Base-by-base conservation (phyloP, 2,797 vertebrate genomes). In the Poecilia picta region DNA sequence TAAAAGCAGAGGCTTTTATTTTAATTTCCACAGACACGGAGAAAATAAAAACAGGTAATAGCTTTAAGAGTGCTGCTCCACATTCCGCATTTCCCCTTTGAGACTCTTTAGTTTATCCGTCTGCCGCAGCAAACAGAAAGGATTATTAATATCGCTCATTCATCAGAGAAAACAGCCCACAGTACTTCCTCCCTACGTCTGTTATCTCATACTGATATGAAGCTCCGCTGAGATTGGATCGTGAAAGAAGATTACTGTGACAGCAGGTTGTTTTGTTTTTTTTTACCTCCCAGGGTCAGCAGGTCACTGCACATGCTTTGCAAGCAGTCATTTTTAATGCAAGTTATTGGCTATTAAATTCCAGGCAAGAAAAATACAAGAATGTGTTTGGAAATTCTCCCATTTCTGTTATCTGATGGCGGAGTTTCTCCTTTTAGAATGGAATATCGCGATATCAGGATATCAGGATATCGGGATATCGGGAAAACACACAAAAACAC, bases 171-270 rank as follows among this genome's bases (percentile, higher is more conserved):
- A 86, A 87, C 0, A 78, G 64, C 76, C 75, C 18, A 66, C 75
- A 81, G 77, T 59, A 49, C 57, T 76, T 84, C 82, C 83, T 75
- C 43, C 39, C 79, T 79, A 81, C 88, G 89, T 87, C 88, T 78
- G 77, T 85, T 88, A 83, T 90, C 81, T 84, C 78, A 51, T 68
- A 15, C 75, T 72, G 74, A 85, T 84, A 82, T 86, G 88, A 91
- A 91, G 85, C 86, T 81, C 85, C 73, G 66, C 12, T 72, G 81
- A 85, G 85, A 89, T 75, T 83, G 83, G 75, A 91, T 85, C 79
- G 82, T 33, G 23, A 79, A 89, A 87, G 83, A 51, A 90, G 91
- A 92, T 93, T 92, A 92, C 74, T 74, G 79, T 82, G 75, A 75
- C 83, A 80, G 80, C 72, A 80, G 85, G 85, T 85, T 86, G 16